Evolutionary conservation across 2,113 vertebrate species (phyloP), one percentile per base, ranked within the genome.

Genomic region (Scomber colias): DNA sequence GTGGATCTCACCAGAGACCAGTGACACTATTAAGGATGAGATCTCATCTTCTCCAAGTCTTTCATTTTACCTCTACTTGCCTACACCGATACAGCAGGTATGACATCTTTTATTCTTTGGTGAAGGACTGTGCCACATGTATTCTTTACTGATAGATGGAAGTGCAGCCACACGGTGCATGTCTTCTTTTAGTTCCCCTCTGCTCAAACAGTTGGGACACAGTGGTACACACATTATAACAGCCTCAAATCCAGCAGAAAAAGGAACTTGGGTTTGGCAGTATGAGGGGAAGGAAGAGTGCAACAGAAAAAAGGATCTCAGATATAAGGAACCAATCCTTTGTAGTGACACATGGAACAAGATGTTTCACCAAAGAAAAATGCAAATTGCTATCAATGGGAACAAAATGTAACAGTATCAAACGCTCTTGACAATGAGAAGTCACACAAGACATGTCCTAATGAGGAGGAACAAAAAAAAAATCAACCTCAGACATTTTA

Each of bases 291-390:
- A 30, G 60, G 19, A 75, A 30, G 30, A 74, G 71, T 64, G 71
- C 16, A 53, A 46, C 59, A 86, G 64, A 80, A 40, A 76, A 57
- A 54, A 79, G 15, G 19, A 71, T 79, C 44, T 60, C 2, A 15
- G 57, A 71, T 80, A 79, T 80, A 82, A 77, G 24, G 75, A 77
- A 55, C 68, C 30, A 21, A 15, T 57, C 51, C 88, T 93, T 92
- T 92, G 90, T 90, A 90, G 86, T 92, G 90, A 90, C 90, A 89
- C 81, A 57, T 57, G 55, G 84, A 91, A 92, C 88, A 92, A 91
- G 89, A 90, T 86, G 90, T 89, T 83, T 91, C 86, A 92, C 82
- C 77, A 87, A 93, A 93, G 91, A 75, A 89, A 92, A 93, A 94
- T 93, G 90, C 91, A 92, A 93, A 94, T 94, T 89, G 79, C 82